These are phyloP conservation scores for Scatophagus argus DNA, from an alignment of 2,113 vertebrate species.

Conservation along the genomic window DNA sequence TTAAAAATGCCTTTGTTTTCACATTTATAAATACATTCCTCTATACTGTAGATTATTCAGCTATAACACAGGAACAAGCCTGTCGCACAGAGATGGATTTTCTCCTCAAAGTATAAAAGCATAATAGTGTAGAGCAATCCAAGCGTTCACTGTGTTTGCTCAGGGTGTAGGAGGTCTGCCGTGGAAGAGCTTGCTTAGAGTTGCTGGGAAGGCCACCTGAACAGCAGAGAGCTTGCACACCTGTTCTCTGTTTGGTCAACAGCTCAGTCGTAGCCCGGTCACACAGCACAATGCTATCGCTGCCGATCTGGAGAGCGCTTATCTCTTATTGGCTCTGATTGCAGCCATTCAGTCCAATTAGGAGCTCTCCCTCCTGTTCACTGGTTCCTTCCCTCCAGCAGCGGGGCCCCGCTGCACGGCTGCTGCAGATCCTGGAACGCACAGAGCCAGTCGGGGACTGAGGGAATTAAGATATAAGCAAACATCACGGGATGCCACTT, in stretches of 20 bases:
- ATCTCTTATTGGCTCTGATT: constrained; percentile 80
- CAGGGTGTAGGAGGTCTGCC: constrained; percentile 63
- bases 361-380: constrained; percentile 65
- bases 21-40: constrained; percentile 56
- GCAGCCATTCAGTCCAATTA: constrained; percentile 73
- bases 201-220: constrained; percentile 69
- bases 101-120: constrained; percentile 50
- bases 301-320: constrained; percentile 69
- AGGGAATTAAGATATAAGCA: constrained; percentile 53
- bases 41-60: constrained; percentile 46
- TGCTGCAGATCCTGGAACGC: constrained; percentile 68
- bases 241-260: constrained; percentile 81
- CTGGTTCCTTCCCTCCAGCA: constrained; percentile 58
- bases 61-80: constrained; percentile 26
- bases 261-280: constrained; percentile 53
- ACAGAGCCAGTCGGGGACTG: constrained; percentile 16
- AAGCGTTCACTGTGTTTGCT: constrained; percentile 72
- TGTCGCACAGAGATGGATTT: constrained; percentile 51
- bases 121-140: constrained; percentile 66
- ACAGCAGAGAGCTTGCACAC: constrained; percentile 64
- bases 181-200: constrained; percentile 16
- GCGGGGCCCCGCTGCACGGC: constrained; percentile 50
- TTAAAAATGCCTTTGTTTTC: constrained; percentile 43
- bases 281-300: constrained; percentile 74
- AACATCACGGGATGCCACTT: constrained; percentile 60